These are phyloP conservation scores for Symphodus melops DNA, from an alignment of 2,113 vertebrate species.

Conservation along the genomic window DNA sequence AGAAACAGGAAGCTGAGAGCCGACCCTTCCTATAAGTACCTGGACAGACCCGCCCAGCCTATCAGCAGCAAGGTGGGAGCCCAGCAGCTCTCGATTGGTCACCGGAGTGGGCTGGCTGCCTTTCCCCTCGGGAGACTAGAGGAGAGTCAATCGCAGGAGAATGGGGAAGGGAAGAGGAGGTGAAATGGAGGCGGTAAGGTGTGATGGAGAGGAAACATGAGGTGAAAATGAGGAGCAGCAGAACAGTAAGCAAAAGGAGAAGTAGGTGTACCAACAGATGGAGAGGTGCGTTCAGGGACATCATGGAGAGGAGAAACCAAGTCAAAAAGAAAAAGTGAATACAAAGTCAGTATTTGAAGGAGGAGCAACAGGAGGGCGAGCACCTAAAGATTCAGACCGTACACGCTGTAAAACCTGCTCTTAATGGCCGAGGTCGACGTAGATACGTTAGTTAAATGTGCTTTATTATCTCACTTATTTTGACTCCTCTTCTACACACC, in stretches of 20 bases:
- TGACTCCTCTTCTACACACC: too few relatives aligned
- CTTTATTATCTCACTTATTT: too few relatives aligned
- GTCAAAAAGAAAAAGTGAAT: conserved; percentile 58
- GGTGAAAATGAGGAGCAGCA: background rate
- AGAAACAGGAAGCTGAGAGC: conserved; percentile 54
- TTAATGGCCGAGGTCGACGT: too few relatives aligned
- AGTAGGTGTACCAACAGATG: conserved; percentile 32
- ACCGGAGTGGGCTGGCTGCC: conserved; percentile 86
- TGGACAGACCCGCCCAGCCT: conserved; percentile 90
- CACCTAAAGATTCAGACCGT: too few relatives aligned
- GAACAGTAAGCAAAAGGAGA: background rate
- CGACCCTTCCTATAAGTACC: conserved; percentile 83
- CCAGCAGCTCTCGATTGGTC: conserved; percentile 88
- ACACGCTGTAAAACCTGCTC: background rate
- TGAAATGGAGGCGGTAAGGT: background rate
- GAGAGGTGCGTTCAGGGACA: conserved; percentile 5
- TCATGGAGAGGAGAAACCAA: background rate
- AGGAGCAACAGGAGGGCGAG: conserved; percentile 31
- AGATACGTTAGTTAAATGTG: too few relatives aligned
- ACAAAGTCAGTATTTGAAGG: conserved; percentile 52
- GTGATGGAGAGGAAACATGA: background rate
- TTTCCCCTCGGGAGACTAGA: conserved; percentile 88
- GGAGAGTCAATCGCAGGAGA: conserved; percentile 63
- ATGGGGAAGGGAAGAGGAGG: conserved; percentile 11
- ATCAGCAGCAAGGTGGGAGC: conserved; percentile 88